These are phyloP conservation scores for Dicaeum eximium DNA, from an alignment of 2,113 vertebrate genomes.

Conservation along the genomic window DNA sequence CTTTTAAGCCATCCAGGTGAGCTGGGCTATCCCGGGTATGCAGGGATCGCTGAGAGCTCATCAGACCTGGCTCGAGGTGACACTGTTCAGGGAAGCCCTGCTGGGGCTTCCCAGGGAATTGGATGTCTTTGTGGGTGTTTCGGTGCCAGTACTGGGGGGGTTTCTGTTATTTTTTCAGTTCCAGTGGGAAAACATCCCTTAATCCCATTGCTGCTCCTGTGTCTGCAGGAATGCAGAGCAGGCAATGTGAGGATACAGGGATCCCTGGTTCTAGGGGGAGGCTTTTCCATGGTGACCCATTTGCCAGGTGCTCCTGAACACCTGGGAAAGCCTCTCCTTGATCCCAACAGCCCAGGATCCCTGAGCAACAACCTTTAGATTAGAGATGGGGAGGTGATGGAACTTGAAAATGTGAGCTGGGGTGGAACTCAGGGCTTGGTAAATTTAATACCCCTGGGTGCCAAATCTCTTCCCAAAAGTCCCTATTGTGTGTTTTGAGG, in stretches of 20 bases:
- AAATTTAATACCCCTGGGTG: accelerated
- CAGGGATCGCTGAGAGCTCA: no score
- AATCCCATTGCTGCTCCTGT: background rate
- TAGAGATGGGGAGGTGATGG: background rate
- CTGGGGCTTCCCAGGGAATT: background rate
- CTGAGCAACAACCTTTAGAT: accelerated
- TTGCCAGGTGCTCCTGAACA: background rate
- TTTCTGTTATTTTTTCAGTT: background rate
- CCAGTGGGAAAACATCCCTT: background rate
- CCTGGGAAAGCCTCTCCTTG: background rate
- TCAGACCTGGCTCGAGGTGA: no score
- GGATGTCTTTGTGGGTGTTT: background rate
- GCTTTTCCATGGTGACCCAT: accelerated
- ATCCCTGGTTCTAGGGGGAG: background rate
- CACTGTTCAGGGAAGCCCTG: no score
- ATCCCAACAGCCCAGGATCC: background rate
- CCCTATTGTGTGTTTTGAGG: background rate
- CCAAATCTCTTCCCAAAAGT: background rate
- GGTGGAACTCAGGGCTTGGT: background rate
- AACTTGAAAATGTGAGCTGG: no score
- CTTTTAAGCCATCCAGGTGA: no score
- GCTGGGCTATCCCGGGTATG: no score
- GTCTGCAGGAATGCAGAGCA: background rate
- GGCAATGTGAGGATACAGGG: background rate
- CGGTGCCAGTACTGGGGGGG: accelerated